phyloP scores from a whole-genome alignment of 37 sponge, comb jelly and placozoan genomes.

The Eunapius fragilis region DNA sequence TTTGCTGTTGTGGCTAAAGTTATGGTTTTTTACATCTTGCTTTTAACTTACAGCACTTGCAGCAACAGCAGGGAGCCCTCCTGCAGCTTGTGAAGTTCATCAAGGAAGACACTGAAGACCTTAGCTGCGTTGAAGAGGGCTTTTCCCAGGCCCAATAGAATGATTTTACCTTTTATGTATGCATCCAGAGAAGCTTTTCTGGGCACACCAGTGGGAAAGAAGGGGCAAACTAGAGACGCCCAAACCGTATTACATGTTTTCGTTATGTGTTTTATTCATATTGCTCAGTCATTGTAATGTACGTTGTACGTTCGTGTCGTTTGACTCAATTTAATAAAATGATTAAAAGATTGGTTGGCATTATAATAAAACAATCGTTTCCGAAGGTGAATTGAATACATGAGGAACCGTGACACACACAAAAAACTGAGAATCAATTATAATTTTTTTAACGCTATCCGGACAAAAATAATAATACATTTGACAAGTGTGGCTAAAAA shows the following conservation, averaged over 20 bases:
- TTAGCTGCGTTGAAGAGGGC: constrained; percentile 81
- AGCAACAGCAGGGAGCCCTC: constrained; percentile 91
- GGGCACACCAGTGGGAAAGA: background rate
- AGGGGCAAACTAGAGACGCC: background rate
- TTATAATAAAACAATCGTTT: background rate
- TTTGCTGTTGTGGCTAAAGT: background rate
- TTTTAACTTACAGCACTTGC: constrained; percentile 72
- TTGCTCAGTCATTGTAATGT: background rate
- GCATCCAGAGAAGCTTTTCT: background rate
- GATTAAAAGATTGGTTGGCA: background rate
- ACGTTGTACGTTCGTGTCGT: too few relatives aligned
- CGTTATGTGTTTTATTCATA: background rate
- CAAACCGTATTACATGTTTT: background rate
- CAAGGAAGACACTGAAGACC: constrained; percentile 84
- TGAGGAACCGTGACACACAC: too few relatives aligned
- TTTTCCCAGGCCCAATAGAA: constrained; percentile 20
- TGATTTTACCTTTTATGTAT: background rate
- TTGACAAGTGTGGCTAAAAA: background rate
- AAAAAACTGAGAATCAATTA: background rate
- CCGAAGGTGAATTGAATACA: background rate
- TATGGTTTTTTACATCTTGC: background rate
- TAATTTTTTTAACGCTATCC: too few relatives aligned
- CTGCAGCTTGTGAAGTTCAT: constrained; percentile 78
- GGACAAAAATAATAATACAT: background rate
- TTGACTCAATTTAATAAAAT: background rate